A percentile compares a stretch with the other conserved stretches of the same genome.
Conservation (phyloP, 2,797 vertebrate genomes). For the Thaleichthys pacificus region DNA sequence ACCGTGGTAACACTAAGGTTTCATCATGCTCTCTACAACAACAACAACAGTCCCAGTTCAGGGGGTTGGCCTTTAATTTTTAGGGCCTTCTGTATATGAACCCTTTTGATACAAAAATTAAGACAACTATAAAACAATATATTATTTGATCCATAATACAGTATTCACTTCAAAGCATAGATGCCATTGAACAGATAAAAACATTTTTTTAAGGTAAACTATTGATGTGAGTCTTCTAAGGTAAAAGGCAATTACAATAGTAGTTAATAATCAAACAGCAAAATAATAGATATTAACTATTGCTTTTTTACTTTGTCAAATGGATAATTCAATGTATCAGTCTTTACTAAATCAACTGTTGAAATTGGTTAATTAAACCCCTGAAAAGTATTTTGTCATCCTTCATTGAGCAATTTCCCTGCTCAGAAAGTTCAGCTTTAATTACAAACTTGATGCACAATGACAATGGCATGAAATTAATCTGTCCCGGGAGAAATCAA, state of each 20-base stretch:
- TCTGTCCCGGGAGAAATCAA: conserved; percentile 49
- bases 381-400: background rate
- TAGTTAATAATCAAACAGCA: too few species aligned
- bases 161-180: background rate
- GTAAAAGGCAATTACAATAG: too few species aligned
- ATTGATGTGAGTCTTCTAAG: too few species aligned
- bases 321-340: background rate
- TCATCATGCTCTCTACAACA: conserved; percentile 10
- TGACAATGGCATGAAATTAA: conserved; percentile 41
- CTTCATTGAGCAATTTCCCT: conserved; percentile 8
- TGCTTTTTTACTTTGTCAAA: background rate
- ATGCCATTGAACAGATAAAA: background rate
- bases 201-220: too few species aligned
- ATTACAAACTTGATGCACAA: conserved; percentile 39
- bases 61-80: background rate
- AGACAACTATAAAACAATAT: background rate
- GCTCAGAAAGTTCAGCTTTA: conserved; percentile 25
- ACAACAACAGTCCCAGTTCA: background rate
- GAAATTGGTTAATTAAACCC: background rate
- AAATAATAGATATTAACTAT: too few species aligned
- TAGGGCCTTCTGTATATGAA: background rate
- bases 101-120: background rate
- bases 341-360: background rate
- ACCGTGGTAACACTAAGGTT: conserved; percentile 10
- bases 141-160: background rate